Base-by-base conservation (phyloP, 2,888 invertebrate species). In the Acholoe squamosa region DNA sequence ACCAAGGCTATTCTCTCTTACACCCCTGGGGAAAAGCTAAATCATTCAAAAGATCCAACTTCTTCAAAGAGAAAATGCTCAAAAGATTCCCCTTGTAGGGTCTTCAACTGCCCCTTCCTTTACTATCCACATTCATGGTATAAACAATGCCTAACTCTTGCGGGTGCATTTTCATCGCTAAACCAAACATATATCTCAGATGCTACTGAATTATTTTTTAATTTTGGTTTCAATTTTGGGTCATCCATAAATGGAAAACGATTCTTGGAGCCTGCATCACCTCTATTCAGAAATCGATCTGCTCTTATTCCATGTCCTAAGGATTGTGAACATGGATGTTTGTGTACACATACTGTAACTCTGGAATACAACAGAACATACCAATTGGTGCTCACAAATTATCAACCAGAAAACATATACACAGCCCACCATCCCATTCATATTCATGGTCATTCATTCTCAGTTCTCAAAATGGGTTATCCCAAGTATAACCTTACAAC, bases 61-160 rank as follows among this genome's bases (percentile, higher is more conserved):
- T 28, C 89, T 10, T 3, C 19, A 12, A 51, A 61, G 34, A 71
- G 25, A 43, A 34, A 5, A 14, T 89, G 77, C 51, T 51, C 43
- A 28, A 3, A 67, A 10, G 16, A 76, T 1, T 12, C n/a, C 25
- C 71, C 77, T 16, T 71, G 89, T 31, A 76, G 16, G 19, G 22
- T 51, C 25, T 89, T 89, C 51, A 89, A 89, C 89, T 89, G 89
- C 25, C 89, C 89, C 12, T 33, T 67, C n/a, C 19, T 43, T 3
- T n/a, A 51, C n/a, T 76, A 89, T 28, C 51, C 89, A 22, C 31
- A 25, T 3, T 28, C 12, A 22, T 7, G 34, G 12, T 28, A 76
- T 51, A 89, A 34, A 7, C 33, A 71, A 25, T 89, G 89, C 33
- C 43, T 89, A 0, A 67, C 61, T 12, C 14, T 43, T 22, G 43